These are phyloP conservation scores for human DNA, from an alignment of 2,113 vertebrate species.

Conservation along the genomic window DNA sequence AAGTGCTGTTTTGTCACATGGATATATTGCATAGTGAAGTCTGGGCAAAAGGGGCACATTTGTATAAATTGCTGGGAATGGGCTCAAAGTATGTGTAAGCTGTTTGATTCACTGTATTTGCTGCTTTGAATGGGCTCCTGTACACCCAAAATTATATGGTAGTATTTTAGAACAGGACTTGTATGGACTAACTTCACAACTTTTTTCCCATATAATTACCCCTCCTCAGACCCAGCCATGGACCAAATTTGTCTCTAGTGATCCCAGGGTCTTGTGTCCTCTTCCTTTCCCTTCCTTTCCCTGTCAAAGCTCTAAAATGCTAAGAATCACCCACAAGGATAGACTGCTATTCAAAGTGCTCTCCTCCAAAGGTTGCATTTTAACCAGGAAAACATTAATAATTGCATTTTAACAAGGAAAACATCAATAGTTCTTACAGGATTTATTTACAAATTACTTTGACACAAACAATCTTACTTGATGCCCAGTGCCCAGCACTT, in stretches of 20 bases:
- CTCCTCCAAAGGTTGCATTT: not conserved
- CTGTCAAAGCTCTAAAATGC: slow-evolving; percentile 19
- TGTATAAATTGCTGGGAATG: not conserved
- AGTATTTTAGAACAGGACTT: not conserved
- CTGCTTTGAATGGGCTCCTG: not conserved
- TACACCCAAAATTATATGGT: not conserved
- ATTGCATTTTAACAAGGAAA: slow-evolving; percentile 3
- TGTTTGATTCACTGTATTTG: not conserved
- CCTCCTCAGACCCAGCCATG: not conserved
- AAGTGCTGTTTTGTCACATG: not conserved
- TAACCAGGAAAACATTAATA: not conserved
- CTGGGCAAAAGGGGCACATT: not conserved
- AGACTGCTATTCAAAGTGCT: not conserved
- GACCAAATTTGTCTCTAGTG: not conserved
- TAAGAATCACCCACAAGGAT: not conserved
- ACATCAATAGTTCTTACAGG: not conserved
- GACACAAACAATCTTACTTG: not conserved
- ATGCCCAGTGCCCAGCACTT: not conserved
- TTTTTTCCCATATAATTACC: not conserved
- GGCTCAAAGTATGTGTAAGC: not conserved
- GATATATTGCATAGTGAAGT: not conserved
- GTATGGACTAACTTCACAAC: not conserved
- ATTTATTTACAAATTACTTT: not conserved
- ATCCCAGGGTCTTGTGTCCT: not conserved
- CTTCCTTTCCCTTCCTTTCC: not conserved